A percentile compares a stretch with the other conserved stretches of the same genome.
Conservation (phyloP, 1,140 invertebrate genomes). For the Carcinoscorpius rotundicauda region DNA sequence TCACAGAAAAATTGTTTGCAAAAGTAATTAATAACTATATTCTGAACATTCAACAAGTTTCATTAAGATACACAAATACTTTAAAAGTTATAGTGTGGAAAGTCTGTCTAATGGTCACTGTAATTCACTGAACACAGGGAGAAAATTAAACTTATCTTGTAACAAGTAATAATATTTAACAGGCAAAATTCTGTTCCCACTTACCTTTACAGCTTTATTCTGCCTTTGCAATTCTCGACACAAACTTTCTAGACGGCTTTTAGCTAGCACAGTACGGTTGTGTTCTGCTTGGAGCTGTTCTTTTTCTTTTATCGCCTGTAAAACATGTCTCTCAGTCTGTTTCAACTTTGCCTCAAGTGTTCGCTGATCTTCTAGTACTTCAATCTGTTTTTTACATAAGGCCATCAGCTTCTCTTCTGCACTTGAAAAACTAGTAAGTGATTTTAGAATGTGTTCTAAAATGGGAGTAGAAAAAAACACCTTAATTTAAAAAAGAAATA, state of each 20-base stretch:
- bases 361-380: constrained; percentile 61
- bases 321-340: constrained; percentile 30
- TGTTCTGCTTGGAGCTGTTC: constrained; percentile 69
- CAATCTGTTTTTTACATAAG: constrained; percentile 48
- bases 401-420: constrained; percentile 59
- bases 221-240: constrained; percentile 82
- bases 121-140: neutral
- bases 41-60: no score
- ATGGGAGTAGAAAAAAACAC: constrained; percentile 18
- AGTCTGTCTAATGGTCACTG: neutral
- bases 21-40: no score
- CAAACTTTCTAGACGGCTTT: constrained; percentile 67
- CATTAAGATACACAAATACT: no score
- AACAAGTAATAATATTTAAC: no score
- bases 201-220: constrained; percentile 72
- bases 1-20: no score
- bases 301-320: constrained; percentile 54
- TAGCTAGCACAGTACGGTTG: constrained; percentile 65
- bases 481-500: neutral
- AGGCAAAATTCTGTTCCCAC: constrained; percentile 2
- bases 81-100: neutral
- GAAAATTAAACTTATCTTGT: no score
- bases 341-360: constrained; percentile 44
- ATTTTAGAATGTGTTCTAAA: constrained; percentile 54
- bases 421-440: constrained; percentile 48